Evolutionary conservation across 2,797 vertebrate species (phyloP), one percentile per base, ranked within the genome.

Genomic region (Gallinago solitaria): DNA sequence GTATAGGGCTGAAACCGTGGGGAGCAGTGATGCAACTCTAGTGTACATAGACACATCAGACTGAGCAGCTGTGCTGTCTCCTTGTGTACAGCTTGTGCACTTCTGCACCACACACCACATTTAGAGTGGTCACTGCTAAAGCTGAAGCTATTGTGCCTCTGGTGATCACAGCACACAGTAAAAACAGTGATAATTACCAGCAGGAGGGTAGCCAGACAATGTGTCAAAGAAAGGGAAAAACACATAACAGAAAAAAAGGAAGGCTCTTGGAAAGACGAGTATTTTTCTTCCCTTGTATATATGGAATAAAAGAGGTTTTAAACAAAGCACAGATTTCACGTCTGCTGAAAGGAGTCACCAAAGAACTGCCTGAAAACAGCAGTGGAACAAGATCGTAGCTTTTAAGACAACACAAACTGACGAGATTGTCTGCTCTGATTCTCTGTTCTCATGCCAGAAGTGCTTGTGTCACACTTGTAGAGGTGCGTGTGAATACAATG

Each of bases 371-470:
- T 79, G 87, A 74, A 87, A 93, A 92, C 53, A 93, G 19, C 64
- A 83, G 17, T 32, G 60, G 87, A 86, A 87, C 43, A 64, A 86
- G 83, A 93, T 1, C 75, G 78, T 77, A 94, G 53, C 57, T 96
- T 93, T 95, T 75, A 94, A 96, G 74, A 61, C 92, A 94, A 70
- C 43, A 71, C 90, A 53, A 89, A 18, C 88, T 87, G 63, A 94
- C 20, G 17, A 7, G 70, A 89, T 14, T 87, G 78, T 89, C 92
- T 95, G 87, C 85, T 92, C 91, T 83, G 83, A 80, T 88, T 3
- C 14, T 80, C 74, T 90, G 70, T 87, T 95, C 59, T 70, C 35
- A 63, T 0, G 7, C 69, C 83, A 96, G 51, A 94, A 90, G 53
- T 10, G 7, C 68, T 65, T 0, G 0, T 68, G 77, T 78, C 83